A percentile compares a stretch with the other conserved stretches of the same genome.
phyloP scores from a whole-genome alignment of 2,888 invertebrate genomes.

The Nemapogon koenigi region DNA sequence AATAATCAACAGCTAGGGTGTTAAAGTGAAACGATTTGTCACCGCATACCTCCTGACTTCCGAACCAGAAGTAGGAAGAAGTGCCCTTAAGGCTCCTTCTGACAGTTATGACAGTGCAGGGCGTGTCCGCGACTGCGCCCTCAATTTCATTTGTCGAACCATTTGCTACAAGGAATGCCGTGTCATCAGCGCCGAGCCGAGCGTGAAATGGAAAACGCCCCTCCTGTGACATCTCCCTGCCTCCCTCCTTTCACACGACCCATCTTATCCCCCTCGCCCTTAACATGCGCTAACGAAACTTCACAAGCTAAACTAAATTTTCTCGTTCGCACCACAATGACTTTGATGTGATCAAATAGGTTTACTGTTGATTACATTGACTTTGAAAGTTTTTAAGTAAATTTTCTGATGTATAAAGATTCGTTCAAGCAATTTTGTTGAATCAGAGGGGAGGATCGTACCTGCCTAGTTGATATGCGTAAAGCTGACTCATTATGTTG shows the following conservation, averaged over 20 bases:
- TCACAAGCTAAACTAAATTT: slow-evolving; percentile 23
- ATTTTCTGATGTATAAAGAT: slow-evolving; percentile 20
- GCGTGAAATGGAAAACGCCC: slow-evolving; percentile 65
- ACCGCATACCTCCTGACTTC: slow-evolving; percentile 27
- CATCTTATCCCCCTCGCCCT: no score
- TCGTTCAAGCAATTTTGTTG: slow-evolving; percentile 18
- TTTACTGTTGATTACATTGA: slow-evolving; percentile 31
- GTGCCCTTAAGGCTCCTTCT: slow-evolving; percentile 25
- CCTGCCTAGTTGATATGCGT: slow-evolving; percentile 18
- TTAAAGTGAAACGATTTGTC: slow-evolving; percentile 48
- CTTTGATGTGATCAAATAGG: slow-evolving; percentile 28
- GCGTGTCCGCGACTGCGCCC: slow-evolving; percentile 52
- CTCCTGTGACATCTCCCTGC: slow-evolving; percentile 40
- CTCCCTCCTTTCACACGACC: slow-evolving; percentile 23
- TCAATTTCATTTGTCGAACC: slow-evolving; percentile 61
- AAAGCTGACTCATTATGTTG: slow-evolving; percentile 19
- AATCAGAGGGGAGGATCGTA: slow-evolving; percentile 14
- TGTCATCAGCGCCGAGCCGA: slow-evolving; percentile 59
- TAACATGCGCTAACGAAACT: slow-evolving; percentile 53
- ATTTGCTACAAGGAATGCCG: slow-evolving; percentile 59
- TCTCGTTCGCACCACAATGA: slow-evolving; percentile 17
- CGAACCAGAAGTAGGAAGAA: slow-evolving; percentile 20
- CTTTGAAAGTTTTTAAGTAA: slow-evolving; percentile 22
- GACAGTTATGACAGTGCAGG: slow-evolving; percentile 57
- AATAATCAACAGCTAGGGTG: slow-evolving; percentile 17